Percentiles rank a stretch among this genome's conserved stretches.
These are phyloP conservation scores for Diplodus sargus DNA, from an alignment of 2,797 vertebrate genomes.

Conservation along the genomic window DNA sequence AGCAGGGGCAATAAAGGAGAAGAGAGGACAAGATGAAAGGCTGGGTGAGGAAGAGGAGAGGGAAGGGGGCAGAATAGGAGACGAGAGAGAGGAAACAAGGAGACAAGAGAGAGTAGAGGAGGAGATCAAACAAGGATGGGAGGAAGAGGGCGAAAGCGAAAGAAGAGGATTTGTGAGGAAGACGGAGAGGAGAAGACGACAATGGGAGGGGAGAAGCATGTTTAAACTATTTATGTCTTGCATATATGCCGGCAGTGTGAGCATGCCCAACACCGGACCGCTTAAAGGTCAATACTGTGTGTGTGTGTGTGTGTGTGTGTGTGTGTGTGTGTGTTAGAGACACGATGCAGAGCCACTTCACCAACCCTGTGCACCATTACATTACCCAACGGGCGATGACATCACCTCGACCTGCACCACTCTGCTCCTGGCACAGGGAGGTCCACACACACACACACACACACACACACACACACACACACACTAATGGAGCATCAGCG, in stretches of 20 bases:
- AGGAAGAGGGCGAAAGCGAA: background rate
- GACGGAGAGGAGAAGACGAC: background rate
- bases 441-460: slow-evolving; percentile 5
- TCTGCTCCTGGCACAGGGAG: slow-evolving; percentile 31
- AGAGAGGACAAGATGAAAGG: no score
- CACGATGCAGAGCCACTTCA: slow-evolving; percentile 34
- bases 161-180: background rate
- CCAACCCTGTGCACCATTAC: slow-evolving; percentile 29
- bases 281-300: background rate
- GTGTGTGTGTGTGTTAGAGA: slow-evolving; percentile 21
- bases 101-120: no score
- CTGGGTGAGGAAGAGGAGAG: background rate
- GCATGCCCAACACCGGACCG: background rate
- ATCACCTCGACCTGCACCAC: slow-evolving; percentile 42
- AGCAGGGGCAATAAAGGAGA: background rate
- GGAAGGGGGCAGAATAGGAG: background rate
- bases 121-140: background rate
- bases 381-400: slow-evolving; percentile 54
- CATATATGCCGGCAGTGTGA: background rate
- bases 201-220: background rate
- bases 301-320: background rate
- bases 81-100: background rate
- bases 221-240: slow-evolving; percentile 11
- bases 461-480: slow-evolving; percentile 6
- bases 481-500: slow-evolving; percentile 24